Evolutionary conservation across 1,140 invertebrate genomes (phyloP), one percentile per base, ranked within the genome.

Genomic region (Phenacoccus solenopsis): DNA sequence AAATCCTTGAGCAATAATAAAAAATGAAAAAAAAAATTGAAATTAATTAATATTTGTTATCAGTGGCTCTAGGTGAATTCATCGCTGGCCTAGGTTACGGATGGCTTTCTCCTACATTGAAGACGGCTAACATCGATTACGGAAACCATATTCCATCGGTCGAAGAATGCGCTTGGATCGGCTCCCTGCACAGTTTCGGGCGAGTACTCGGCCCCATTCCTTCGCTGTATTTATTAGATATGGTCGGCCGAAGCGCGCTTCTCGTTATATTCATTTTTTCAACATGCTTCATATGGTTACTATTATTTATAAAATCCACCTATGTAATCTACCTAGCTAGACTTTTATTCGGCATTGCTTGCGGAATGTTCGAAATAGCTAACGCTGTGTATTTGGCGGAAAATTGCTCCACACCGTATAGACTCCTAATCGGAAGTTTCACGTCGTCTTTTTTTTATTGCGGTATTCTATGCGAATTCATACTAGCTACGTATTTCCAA

Each of bases 371-470:
- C 0, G 91, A 90, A 77, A 88, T 90, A 0, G 83, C 86, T 13
- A 82, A 87, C 1, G 90, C 90, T 0, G 87, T 93, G 83, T 95
- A 94, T 77, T 84, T 90, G 70, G 90, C 90, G 32, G 91, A 94
- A 80, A 91, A 93, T 35, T 86, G 72, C 20, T 61, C 70, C 2
- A 9, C 71, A 5, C 28, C 68, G 7, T 79, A 64, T 2, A 67
- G 74, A 35, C 72, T 73, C 1, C 68, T 73, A 1, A 49, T 75
- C 0, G 91, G 91, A 5, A 90, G 91, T 0, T 87, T 90, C 69
- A 85, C 93, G 72, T 90, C 94, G 76, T 78, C 92, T 5, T 90
- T 89, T 75, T 84, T 88, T 32, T 84, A 85, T 9, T 72, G 89
- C n/a, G 94, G 94, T 4, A 86, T 93, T 73, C 76, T 94, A 0